Evolutionary conservation across 2,797 vertebrate species (phyloP), one percentile per base, ranked within the genome.

Genomic region (Acrossocheilus fasciatus): DNA sequence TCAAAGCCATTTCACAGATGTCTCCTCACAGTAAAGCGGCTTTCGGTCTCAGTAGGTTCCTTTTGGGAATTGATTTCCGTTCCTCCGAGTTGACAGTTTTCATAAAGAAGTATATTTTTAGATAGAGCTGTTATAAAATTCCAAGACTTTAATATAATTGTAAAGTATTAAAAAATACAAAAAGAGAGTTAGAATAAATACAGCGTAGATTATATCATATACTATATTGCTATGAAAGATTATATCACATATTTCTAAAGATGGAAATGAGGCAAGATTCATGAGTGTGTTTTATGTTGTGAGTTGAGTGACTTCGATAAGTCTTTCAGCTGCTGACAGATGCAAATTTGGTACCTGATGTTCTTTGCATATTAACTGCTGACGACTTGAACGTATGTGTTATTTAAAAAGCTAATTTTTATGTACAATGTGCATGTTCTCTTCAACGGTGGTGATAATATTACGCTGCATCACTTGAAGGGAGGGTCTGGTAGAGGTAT

Each of bases 401-500:
- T 84, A 59, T 90, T 88, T 87, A 74, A 78, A 83, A 81, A 83
- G 76, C 83, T 59, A 82, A 89, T 90, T 59, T 88, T 86, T 91
- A 88, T 89, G 88, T 89, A 86, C 82, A 86, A 79, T 90, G 91
- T 87, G 93, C 93, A 92, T 91, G 93, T 90, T 91, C 57, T 86
- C 87, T 89, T 68, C 57, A 86, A n/a, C 47, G 41, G 64, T 17
- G 69, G 18, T 64, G 45, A 81, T 39, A 45, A 23, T 76, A 69
- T 66, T 76, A 79, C 9, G 20, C 78, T 81, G 20, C 30, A 62
- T 64, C 34, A 82, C 18, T 77, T 47, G 84, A 85, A 80, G 52
- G 52, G 77, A 64, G 70, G 39, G 52, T 66, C 68, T 52, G 47
- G 43, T 79, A 36, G 39, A 78, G 83, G 41, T 47, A 15, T 78